Evolutionary conservation across 64 coral and sea anemone genomes (phyloP), one percentile per base, ranked within the genome.

Genomic region (Montipora foliosa): DNA sequence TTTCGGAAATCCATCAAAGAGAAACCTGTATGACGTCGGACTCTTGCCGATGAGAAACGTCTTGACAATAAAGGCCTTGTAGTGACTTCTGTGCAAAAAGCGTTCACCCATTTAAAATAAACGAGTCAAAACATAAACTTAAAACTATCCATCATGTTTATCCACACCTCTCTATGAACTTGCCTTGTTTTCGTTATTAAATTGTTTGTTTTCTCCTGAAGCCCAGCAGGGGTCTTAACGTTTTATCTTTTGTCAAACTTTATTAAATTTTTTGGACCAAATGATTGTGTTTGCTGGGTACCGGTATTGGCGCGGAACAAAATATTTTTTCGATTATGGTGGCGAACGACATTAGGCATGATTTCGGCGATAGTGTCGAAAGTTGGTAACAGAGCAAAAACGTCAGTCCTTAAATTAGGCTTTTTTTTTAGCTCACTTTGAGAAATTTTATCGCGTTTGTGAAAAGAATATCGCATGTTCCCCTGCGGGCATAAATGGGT

Each of bases 121-220:
- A 57, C 53, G 0, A 8, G 11, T 57, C 53, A 57, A 57, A 57
- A 57, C 53, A 57, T 57, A 8, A 6, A 57, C 53, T 57, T 57
- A 64, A 64, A 64, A 64, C 61, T 64, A 64, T 81, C 24, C 13
- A 25, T 49, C 37, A 70, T 20, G 14, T 20, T 4, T 29, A 21
- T 20, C 8, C 66, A 50, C 82, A 66, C 82, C 47, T 21, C 19
- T 70, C 21, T 72, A 14, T 86, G 20, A 49, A 68, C 19, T 50
- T 70, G 49, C 24, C 62, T 4, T 29, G 14, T 72, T 49, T 70
- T 71, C 82, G 4, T 70, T 70, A 72, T 86, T 71, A 50, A 71
- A 72, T 49, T 86, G 82, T 72, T 86, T 86, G 64, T 68, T 72
- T 86, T 86, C n/a, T 0, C 12, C 20, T 71, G 17, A 51, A 50